Evolutionary conservation across 35 echinoderm and acorn worm species (phyloP), one percentile per base, ranked within the genome.

Genomic region (Anneissia japonica): DNA sequence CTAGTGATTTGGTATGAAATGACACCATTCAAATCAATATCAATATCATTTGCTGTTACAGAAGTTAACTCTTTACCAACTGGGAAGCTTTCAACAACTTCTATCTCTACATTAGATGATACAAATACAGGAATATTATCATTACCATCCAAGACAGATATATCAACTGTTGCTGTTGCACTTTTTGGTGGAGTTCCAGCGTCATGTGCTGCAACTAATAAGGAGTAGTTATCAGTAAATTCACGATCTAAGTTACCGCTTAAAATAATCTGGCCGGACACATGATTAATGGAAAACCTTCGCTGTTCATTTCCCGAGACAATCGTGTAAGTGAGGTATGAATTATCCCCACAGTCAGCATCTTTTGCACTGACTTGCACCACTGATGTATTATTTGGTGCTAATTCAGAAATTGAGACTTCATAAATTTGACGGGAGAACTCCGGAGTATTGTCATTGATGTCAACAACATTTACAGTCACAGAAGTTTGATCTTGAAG

Each of bases 131-230:
- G 96, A 17, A 23, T 30, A 38, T 99, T 93, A 85, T 99, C 96
- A 79, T 99, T 99, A 41, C 91, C 96, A 92, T 99, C 96, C 73
- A 99, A 75, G 39, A 99, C 85, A 32, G 87, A 89, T 13, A 99
- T 77, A 46, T 43, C 29, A 14, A 99, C 92, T 29, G 91, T 41
- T 28, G 84, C 74, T 14, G 82, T 45, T 4, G 77, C 83, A 26
- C 77, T 85, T 39, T 83, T 73, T 19, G 92, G 83, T n/a, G 87
- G 83, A 40, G 19, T 74, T 3, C 91, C 96, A 11, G 82, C 83
- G 82, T 99, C 96, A 74, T 86, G 84, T 11, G 96, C 96, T 31
- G 84, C 86, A 30, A 99, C 87, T 10, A 82, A 77, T 64, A 99
- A 43, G 19, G 51, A n/a, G 36, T 99, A 99, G 26, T 30, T 14